Evolutionary conservation across 2,113 vertebrate genomes (phyloP), one percentile per base, ranked within the genome.

Genomic region (Ciconia maguari): DNA sequence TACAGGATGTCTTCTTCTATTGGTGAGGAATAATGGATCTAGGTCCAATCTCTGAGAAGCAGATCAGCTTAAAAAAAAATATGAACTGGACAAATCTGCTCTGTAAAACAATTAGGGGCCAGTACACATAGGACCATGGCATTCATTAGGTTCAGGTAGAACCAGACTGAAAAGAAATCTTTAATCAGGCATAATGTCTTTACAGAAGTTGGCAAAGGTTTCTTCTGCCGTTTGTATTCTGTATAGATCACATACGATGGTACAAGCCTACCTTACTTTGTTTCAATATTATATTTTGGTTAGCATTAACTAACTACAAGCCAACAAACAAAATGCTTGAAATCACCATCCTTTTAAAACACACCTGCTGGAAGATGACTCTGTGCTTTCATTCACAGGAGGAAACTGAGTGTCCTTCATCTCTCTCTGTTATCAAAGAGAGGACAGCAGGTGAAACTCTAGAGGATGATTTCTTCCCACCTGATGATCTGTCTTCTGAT

Each of bases 401-500:
- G 46, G 98, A 99, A 54, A 91, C 98, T 0, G 98, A 98, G 93
- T 96, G 99, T 93, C 99, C 99, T 1, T 99, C 99, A 88, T 99
- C 97, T 97, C 98, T 96, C 95, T 99, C 98, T 97, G 95, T 98
- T 42, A 98, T 99, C 54, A 99, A 98, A 98, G 98, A 89, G 77
- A 51, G 97, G 97, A 78, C 98, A 91, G 97, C 98, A 6, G 55
- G 97, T 88, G 92, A 90, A 97, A 97, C 97, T 96, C 70, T 98
- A 19, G 99, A 99, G 10, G 98, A 99, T 0, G 97, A 99, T 94
- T 97, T 98, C 74, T 98, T 99, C 36, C 88, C 98, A 79, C 99
- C 99, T 1, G 97, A 98, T n/a, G 99, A 99, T 94, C 98, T 99
- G 30, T 99, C 99, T 79, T 99, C 99, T 0, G 99, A 99, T 36